Evolutionary conservation across 2,888 invertebrate genomes (phyloP).

Genomic region (Sarcophaga caerulescens): DNA sequence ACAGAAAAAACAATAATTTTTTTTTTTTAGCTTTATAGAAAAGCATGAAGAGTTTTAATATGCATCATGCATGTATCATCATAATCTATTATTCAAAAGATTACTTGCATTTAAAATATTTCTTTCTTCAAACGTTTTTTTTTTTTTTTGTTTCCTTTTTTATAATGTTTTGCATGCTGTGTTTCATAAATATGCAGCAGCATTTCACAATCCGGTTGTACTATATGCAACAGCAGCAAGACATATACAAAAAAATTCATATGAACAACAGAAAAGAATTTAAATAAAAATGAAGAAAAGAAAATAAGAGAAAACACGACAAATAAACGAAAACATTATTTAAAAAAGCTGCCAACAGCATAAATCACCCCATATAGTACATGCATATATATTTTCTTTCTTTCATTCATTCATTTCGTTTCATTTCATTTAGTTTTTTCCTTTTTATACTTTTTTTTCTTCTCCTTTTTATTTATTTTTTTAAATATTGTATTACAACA

Average conservation of each 20-base stretch:
- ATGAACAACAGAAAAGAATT: slow-evolving; percentile 8
- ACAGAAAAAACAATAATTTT: too few relatives aligned
- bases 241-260: slow-evolving; percentile 17
- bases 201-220: neutral
- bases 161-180: slow-evolving; percentile 56
- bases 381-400: neutral
- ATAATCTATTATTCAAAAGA: slow-evolving; percentile 70
- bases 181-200: slow-evolving; percentile 53
- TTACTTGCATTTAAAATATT: slow-evolving; percentile 64
- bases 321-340: slow-evolving; percentile 58
- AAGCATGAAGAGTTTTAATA: slow-evolving; percentile 53
- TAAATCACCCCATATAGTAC: slow-evolving; percentile 58
- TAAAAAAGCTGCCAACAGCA: slow-evolving; percentile 63
- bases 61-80: slow-evolving; percentile 52
- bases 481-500: slow-evolving; percentile 52
- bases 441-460: too few relatives aligned
- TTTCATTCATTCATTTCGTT: neutral
- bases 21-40: slow-evolving; percentile 31
- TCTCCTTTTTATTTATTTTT: slow-evolving; percentile 21
- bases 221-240: neutral
- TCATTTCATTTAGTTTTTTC: neutral
- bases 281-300: slow-evolving; percentile 26
- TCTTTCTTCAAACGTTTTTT: slow-evolving; percentile 5
- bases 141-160: neutral
- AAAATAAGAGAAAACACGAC: slow-evolving; percentile 9